These are phyloP conservation scores for Hartigia nigra DNA, from an alignment of 2,888 invertebrate species.

Conservation along the genomic window DNA sequence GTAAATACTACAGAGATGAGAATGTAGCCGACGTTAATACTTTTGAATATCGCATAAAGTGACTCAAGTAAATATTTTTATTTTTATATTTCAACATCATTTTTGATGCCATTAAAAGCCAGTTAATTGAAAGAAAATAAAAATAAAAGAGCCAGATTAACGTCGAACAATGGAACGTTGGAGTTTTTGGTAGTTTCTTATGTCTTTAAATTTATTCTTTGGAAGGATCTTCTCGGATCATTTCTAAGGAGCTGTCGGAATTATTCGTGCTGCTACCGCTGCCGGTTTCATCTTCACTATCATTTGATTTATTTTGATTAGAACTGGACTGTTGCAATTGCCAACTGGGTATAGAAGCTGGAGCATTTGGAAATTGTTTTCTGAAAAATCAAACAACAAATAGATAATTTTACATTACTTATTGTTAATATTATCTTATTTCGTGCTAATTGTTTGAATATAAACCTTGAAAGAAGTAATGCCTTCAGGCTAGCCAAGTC, in stretches of 20 bases:
- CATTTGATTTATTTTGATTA: constrained; percentile 54
- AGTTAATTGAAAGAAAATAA: neutral
- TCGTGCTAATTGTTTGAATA: neutral
- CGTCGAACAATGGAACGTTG: neutral
- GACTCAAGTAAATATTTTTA: neutral
- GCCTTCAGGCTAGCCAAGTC: constrained; percentile 63
- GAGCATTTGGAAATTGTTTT: constrained; percentile 82
- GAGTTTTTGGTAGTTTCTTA: neutral
- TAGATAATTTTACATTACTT: neutral
- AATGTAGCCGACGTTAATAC: neutral
- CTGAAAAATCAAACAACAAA: constrained; percentile 61
- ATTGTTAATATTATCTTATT: neutral
- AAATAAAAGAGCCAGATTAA: neutral
- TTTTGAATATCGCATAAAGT: neutral
- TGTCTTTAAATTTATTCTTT: constrained; percentile 44
- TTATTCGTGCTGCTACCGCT: constrained; percentile 65
- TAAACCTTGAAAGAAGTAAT: constrained; percentile 59
- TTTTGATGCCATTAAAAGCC: too few relatives aligned
- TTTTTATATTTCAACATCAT: neutral
- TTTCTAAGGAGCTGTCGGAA: constrained; percentile 66
- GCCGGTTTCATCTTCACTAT: constrained; percentile 63
- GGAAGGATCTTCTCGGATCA: constrained; percentile 64
- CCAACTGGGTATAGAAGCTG: constrained; percentile 82
- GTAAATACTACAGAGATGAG: neutral
- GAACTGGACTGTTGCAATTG: constrained; percentile 71